Conservation (phyloP, 2,797 vertebrate species). For the Hyperoplus lanceolatus region DNA sequence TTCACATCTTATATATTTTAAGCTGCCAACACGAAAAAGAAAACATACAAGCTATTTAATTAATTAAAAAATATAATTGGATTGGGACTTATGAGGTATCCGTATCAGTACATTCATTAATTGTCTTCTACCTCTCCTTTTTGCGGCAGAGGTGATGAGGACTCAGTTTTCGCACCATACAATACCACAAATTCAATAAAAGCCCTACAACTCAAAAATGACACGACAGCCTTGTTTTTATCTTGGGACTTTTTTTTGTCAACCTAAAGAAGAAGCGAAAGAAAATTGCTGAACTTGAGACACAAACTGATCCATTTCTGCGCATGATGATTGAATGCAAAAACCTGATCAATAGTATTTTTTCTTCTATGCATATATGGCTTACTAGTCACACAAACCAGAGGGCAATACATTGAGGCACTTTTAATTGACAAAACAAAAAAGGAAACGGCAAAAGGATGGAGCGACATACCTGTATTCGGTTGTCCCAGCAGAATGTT, state of each 20-base stretch:
- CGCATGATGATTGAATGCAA: neutral
- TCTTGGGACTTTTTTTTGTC: neutral
- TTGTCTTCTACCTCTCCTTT: neutral
- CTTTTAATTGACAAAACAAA: slow-evolving; percentile 24
- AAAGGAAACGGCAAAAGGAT: slow-evolving; percentile 5
- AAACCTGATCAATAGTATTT: slow-evolving; percentile 10
- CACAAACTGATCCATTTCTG: neutral
- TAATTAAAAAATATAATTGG: neutral
- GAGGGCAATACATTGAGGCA: neutral
- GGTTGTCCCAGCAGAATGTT: slow-evolving; percentile 32
- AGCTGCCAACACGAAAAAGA: neutral
- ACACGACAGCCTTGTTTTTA: neutral
- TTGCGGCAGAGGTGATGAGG: slow-evolving; percentile 17
- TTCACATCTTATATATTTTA: neutral
- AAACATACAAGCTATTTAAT: neutral
- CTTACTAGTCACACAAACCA: neutral
- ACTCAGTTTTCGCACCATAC: slow-evolving; percentile 16
- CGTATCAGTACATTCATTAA: neutral
- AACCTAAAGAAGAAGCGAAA: neutral
- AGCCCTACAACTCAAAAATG: neutral
- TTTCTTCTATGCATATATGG: neutral
- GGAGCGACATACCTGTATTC: slow-evolving; percentile 68
- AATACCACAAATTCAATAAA: neutral
- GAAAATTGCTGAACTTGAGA: neutral
- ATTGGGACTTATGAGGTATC: no score